Evolutionary conservation across 2,113 vertebrate species (phyloP).

Genomic region (Pelmatolapia mariae): DNA sequence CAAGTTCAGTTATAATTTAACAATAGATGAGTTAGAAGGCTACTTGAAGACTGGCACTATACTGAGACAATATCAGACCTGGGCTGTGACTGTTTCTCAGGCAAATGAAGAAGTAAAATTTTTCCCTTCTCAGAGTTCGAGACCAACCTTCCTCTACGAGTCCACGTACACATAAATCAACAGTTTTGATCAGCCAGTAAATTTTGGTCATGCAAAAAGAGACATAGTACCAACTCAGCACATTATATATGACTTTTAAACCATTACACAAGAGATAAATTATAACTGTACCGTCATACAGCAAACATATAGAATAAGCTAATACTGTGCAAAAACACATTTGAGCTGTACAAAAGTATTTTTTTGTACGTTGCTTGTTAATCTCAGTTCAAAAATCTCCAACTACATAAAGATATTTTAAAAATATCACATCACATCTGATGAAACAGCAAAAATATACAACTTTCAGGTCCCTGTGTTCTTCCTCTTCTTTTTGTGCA

Average conservation of each 20-base stretch:
- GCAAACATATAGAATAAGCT: constrained; percentile 58
- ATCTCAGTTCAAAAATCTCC: constrained; percentile 46
- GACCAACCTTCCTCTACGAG: constrained; percentile 54
- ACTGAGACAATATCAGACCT: constrained; percentile 70
- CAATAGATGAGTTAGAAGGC: constrained; percentile 67
- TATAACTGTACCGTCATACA: constrained; percentile 57
- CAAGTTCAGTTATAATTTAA: constrained; percentile 73
- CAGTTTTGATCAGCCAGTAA: constrained; percentile 41
- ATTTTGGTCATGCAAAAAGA: constrained; percentile 72
- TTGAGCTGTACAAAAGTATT: constrained; percentile 56
- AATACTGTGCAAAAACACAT: constrained; percentile 78
- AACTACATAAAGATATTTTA: constrained; percentile 38
- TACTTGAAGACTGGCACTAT: constrained; percentile 80
- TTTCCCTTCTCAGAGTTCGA: constrained; percentile 42
- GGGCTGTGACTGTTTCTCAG: constrained; percentile 55
- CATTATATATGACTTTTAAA: constrained; percentile 58
- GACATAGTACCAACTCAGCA: constrained; percentile 46
- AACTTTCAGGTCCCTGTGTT: constrained; percentile 46
- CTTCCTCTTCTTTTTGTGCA: constrained; percentile 69
- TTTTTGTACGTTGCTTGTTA: constrained; percentile 50
- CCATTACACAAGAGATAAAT: constrained; percentile 52
- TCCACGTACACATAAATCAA: constrained; percentile 57
- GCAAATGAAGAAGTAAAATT: constrained; percentile 37
- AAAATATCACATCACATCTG: constrained; percentile 56
- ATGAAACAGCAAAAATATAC: constrained; percentile 62